Percentiles rank a stretch among this genome's conserved stretches.
Evolutionary conservation across 2,888 invertebrate genomes (phyloP).

Genomic region (Oscheius sp.): DNA sequence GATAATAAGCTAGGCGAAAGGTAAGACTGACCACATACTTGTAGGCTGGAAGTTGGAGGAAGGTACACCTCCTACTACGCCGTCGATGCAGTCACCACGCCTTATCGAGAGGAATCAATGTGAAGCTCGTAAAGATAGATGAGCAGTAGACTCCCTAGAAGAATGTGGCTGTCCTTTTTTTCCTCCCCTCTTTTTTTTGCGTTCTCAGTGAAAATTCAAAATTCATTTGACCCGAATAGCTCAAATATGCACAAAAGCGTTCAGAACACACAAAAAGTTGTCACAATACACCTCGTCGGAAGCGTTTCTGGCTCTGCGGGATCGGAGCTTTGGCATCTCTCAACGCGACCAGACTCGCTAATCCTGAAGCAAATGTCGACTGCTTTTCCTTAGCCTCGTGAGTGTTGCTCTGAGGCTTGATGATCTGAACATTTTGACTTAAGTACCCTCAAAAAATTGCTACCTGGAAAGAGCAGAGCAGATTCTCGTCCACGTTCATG

Average conservation of each 20-base stretch:
- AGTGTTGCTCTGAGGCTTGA: conserved; percentile 57
- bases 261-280: not conserved
- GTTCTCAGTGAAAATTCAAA: not conserved
- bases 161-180: not conserved
- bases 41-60: not conserved
- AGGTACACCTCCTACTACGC: conserved; percentile 12
- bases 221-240: conserved; percentile 30
- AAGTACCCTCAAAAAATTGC: not conserved
- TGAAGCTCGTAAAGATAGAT: conserved; percentile 36
- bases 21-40: conserved; percentile 29
- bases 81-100: conserved; percentile 23
- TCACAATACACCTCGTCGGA: conserved; percentile 67
- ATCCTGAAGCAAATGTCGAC: conserved; percentile 46
- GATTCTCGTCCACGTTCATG: conserved; percentile 75
- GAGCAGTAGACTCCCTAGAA: conserved; percentile 22
- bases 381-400: conserved; percentile 58
- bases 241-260: conserved; percentile 32
- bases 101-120: conserved; percentile 31
- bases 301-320: conserved; percentile 59
- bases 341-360: conserved; percentile 55
- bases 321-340: conserved; percentile 45
- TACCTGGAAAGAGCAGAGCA: conserved; percentile 69
- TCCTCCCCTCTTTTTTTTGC: not conserved
- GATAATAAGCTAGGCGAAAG: not conserved
- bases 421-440: conserved; percentile 46